Base-by-base conservation (phyloP, 2,797 vertebrate species). In the Gephyroberyx darwinii region DNA sequence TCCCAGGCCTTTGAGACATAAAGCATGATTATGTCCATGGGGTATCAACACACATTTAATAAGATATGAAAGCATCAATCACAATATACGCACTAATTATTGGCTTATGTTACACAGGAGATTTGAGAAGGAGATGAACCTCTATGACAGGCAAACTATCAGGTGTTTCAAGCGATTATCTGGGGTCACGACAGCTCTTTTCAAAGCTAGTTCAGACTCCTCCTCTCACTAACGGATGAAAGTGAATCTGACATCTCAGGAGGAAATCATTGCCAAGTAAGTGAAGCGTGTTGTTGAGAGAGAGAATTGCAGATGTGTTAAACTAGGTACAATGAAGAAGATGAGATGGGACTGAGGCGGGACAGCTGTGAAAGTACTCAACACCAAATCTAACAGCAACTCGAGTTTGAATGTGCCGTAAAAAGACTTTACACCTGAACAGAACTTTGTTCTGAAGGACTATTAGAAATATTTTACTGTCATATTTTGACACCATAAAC, bases 161-260 rank as follows among this genome's bases (percentile, higher is more conserved):
- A 78, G 83, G 75, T 85, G 76, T 73, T 68, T 65, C 76, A 9
- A 19, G 52, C 12, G 68, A 74, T 48, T 61, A 70, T 80, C 73
- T 20, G 12, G 53, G 54, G 65, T 80, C 75, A 63, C 81, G 84
- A 88, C 84, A 90, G 78, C 47, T 83, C 86, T 84, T 88, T 85
- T 86, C 82, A 89, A 47, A 69, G 58, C 74, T 17, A 7, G 16
- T 69, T 84, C 65, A 65, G 65, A 67, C 79, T 79, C 80, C 59
- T 52, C 58, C 35, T 80, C 71, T 68, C 39, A 79, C 88, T 81
- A 75, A 71, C 8, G 19, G 65, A 74, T 81, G 69, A 89, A 88
- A 82, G 80, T 65, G 54, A 87, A 79, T 83, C 80, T 84, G 74
- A 81, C 84, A 74, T 85, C 74, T 87, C 75, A 14, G 77, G 76